Conservation (phyloP, 2,113 vertebrate species). For the Cyprinodon brontotheroides region DNA sequence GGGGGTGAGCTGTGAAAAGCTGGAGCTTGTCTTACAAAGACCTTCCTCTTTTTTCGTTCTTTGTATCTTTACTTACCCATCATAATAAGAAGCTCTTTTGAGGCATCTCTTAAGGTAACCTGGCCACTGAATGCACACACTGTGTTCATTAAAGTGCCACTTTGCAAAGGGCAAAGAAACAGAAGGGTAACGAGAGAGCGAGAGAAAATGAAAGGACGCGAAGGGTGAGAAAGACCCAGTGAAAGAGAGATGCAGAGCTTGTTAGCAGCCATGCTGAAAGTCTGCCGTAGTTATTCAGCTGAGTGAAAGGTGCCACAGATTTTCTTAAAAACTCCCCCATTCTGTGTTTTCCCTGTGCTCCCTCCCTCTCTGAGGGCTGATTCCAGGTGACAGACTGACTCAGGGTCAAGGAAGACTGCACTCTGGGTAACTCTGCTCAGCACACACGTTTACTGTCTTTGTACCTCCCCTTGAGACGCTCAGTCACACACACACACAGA, state of each 20-base stretch:
- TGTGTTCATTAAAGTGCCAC: constrained; percentile 70
- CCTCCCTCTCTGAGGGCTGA: constrained; percentile 65
- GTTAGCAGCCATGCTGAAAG: constrained; percentile 74
- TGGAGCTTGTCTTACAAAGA: constrained; percentile 52
- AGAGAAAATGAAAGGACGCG: constrained; percentile 56
- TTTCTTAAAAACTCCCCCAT: constrained; percentile 38
- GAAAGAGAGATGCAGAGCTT: constrained; percentile 62
- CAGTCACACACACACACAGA: constrained; percentile 26
- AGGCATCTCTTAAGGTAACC: constrained; percentile 71
- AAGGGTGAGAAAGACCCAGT: constrained; percentile 43
- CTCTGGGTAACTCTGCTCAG: constrained; percentile 72
- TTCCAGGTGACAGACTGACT: constrained; percentile 77
- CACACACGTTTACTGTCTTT: constrained; percentile 59
- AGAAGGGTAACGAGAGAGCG: constrained; percentile 51
- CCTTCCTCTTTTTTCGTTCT: constrained; percentile 37
- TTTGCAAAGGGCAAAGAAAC: constrained; percentile 55
- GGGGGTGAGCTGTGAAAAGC: constrained; percentile 52
- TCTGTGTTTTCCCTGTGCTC: constrained; percentile 49
- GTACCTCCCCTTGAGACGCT: constrained; percentile 17
- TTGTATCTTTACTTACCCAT: constrained; percentile 58
- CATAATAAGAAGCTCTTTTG: constrained; percentile 72
- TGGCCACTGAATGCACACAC: constrained; percentile 57
- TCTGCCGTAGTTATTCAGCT: constrained; percentile 72
- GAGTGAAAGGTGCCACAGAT: constrained; percentile 62
- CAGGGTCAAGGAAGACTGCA: constrained; percentile 77